Percentiles rank a stretch among this genome's conserved stretches.
These are phyloP conservation scores for Arnoldichthys spilopterus DNA, from an alignment of 2,797 vertebrate species.

Conservation along the genomic window DNA sequence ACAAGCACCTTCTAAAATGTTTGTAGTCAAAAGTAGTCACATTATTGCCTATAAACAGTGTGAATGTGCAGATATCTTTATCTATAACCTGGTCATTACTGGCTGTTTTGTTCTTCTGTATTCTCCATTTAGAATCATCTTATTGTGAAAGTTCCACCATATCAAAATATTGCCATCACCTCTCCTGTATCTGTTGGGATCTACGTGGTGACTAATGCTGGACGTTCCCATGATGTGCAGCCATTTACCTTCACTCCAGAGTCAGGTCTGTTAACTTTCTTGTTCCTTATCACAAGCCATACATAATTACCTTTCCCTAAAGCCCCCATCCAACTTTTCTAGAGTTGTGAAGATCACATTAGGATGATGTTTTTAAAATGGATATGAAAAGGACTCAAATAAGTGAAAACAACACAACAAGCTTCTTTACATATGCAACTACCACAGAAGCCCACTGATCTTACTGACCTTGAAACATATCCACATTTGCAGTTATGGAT, in stretches of 20 bases:
- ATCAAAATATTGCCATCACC: conserved; percentile 89
- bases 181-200: conserved; percentile 91
- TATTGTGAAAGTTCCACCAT: conserved; percentile 96
- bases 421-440: neutral
- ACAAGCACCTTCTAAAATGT: too few relatives aligned
- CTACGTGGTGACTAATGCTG: conserved; percentile 95
- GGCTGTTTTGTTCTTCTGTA: neutral
- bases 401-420: neutral
- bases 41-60: neutral
- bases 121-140: conserved; percentile 88
- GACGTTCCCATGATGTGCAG: conserved; percentile 94
- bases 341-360: neutral
- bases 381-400: neutral
- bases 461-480: conserved; percentile 11
- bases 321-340: neutral
- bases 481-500: conserved; percentile 71
- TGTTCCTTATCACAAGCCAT: neutral
- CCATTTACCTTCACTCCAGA: conserved; percentile 97
- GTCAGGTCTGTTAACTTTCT: conserved; percentile 78
- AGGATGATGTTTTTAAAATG: neutral
- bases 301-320: neutral
- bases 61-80: neutral
- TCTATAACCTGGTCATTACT: neutral
- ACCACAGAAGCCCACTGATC: neutral
- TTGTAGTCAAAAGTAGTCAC: neutral